Conservation (phyloP, 2,888 invertebrate species). For the Phrixothrix hirtus region DNA sequence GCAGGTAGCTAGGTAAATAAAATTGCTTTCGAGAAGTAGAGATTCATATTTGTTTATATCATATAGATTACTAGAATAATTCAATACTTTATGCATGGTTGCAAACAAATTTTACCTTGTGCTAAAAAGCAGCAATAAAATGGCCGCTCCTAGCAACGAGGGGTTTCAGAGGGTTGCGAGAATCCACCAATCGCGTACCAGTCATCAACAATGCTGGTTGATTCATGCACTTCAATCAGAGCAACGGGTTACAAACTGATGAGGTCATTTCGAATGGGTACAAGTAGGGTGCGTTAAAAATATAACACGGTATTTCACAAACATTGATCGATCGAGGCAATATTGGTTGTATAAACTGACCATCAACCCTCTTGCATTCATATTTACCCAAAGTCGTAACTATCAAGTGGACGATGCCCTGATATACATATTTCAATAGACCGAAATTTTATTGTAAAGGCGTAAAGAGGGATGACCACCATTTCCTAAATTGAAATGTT, state of each 20-base stretch:
- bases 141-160: slow-evolving; percentile 27
- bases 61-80: slow-evolving; percentile 2
- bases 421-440: slow-evolving; percentile 39
- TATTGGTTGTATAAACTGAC: slow-evolving; percentile 24
- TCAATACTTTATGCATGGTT: slow-evolving; percentile 5
- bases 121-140: slow-evolving; percentile 19
- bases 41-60: not conserved
- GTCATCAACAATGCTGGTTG: slow-evolving; percentile 47
- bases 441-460: slow-evolving; percentile 39
- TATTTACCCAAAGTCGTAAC: slow-evolving; percentile 33
- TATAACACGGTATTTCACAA: slow-evolving; percentile 29
- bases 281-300: slow-evolving; percentile 23
- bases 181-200: slow-evolving; percentile 42
- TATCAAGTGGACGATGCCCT: slow-evolving; percentile 29
- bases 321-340: slow-evolving; percentile 26
- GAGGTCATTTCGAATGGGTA: slow-evolving; percentile 45
- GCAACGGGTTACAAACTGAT: slow-evolving; percentile 49
- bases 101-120: slow-evolving; percentile 1
- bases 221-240: slow-evolving; percentile 51
- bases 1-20: too few relatives aligned
- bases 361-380: slow-evolving; percentile 23
- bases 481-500: slow-evolving; percentile 36
- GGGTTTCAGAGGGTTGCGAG: slow-evolving; percentile 35
- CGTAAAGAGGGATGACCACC: slow-evolving; percentile 35
- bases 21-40: too few relatives aligned